These are phyloP conservation scores for Plecotus auritus DNA, from an alignment of 2,113 vertebrate genomes.

Conservation along the genomic window DNA sequence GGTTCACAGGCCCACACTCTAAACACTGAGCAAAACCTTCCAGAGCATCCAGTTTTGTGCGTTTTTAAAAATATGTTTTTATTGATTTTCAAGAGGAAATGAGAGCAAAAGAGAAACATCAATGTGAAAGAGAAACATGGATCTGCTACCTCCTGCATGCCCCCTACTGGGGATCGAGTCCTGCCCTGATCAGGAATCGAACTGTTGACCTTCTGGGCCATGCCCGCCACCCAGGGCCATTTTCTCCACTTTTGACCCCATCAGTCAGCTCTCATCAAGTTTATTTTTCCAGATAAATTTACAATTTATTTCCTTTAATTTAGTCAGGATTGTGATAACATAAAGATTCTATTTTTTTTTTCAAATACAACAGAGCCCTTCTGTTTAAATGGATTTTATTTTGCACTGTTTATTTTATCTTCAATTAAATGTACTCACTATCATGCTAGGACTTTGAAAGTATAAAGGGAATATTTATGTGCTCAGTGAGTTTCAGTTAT, in stretches of 20 bases:
- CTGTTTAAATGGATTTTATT: conserved; percentile 40
- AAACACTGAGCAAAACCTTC: too few relatives aligned
- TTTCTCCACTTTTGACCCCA: neutral
- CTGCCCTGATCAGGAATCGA: neutral
- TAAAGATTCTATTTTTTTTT: neutral
- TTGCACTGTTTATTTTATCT: conserved; percentile 32
- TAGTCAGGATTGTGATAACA: conserved; percentile 1
- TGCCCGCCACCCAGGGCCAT: too few relatives aligned
- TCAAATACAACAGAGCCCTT: neutral
- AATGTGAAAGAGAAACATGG: neutral
- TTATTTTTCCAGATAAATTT: neutral
- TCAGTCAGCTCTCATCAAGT: neutral
- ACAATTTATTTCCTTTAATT: neutral
- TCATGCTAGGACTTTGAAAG: neutral
- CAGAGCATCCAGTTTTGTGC: too few relatives aligned
- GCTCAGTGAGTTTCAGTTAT: neutral
- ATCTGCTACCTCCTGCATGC: neutral
- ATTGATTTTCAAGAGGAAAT: too few relatives aligned
- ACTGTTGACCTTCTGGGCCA: neutral
- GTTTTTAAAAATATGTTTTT: too few relatives aligned
- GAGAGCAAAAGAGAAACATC: too few relatives aligned
- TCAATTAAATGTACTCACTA: conserved; percentile 11
- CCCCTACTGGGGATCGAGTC: too few relatives aligned
- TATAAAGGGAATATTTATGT: neutral
- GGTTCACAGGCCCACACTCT: too few relatives aligned